Conservation (phyloP, 2,797 vertebrate genomes). For the Leptodactylus fallax region DNA sequence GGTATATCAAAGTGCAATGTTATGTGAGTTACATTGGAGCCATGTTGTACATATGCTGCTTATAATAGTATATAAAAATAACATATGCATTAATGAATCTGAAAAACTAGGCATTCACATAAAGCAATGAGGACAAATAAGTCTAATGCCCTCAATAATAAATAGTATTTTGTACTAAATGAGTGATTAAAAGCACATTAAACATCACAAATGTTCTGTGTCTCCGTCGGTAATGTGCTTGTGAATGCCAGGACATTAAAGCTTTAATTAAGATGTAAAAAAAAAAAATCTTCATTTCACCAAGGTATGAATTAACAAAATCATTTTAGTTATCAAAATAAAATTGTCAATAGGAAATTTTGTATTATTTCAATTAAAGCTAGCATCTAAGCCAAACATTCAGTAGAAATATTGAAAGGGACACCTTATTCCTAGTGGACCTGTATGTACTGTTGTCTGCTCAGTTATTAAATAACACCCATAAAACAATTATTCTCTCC, state of each 20-base stretch:
- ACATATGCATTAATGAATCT: too few relatives aligned
- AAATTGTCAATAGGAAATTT: neutral
- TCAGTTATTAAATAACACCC: constrained; percentile 58
- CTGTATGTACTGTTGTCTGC: constrained; percentile 38
- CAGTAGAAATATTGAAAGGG: constrained; percentile 39
- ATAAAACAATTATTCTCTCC: constrained; percentile 35
- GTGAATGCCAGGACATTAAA: neutral
- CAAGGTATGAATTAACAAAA: neutral
- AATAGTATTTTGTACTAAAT: too few relatives aligned
- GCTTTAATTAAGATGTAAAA: neutral
- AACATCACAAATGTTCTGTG: neutral
- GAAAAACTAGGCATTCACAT: too few relatives aligned
- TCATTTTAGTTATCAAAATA: neutral
- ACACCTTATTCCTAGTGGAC: constrained; percentile 43
- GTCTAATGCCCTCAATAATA: too few relatives aligned
- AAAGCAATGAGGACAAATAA: too few relatives aligned
- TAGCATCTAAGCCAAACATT: neutral
- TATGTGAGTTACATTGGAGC: too few relatives aligned
- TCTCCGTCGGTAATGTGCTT: neutral
- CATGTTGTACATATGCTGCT: too few relatives aligned
- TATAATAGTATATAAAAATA: too few relatives aligned
- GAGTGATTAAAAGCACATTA: neutral
- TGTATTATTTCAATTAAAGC: neutral
- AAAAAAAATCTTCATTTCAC: neutral
- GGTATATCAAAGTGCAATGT: too few relatives aligned